Base-by-base conservation (phyloP, 2,797 vertebrate species). In the Semaprochilodus insignis region DNA sequence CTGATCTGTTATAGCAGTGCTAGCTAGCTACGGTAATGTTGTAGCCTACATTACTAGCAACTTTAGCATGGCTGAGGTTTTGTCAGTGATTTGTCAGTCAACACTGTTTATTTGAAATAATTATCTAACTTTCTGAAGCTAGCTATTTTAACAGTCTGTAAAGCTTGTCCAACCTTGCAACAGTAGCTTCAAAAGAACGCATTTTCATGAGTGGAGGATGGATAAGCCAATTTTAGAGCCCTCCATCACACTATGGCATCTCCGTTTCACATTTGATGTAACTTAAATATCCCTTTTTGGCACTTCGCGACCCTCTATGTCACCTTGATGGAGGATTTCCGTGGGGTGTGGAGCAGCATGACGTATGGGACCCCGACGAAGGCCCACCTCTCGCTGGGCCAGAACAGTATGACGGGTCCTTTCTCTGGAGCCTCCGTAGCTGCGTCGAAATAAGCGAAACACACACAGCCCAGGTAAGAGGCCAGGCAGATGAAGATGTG, bases 301-400 rank as follows among this genome's bases (percentile, higher is more conserved):
- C 52, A 60, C 48, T 10, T 70, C 44, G 60, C 0, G 6, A 8
- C 0, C 19, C 34, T 62, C 57, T 96, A 99, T 3, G 97, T 98
- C 87, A 97, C 95, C 93, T 99, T 99, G 88, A 97, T 88, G 0
- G 95, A 87, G 0, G 96, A 92, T 80, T 97, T 99, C 89, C 95
- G 97, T 75, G 93, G 93, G 73, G 95, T 95, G 0, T 95, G 98
- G 78, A 99, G 96, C 2, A 99, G 94, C 44, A 93, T 97, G 88
- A 99, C 93, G 0, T 99, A 99, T n/a, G 97, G 98, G 63, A 99
- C 95, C 0, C 98, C 97, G 0, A 99, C 99, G 90, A 99, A 99
- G 6, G 97, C 97, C 98, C 98, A 99, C 55, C 94, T 97, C 92
- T 99, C 98, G 13, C 96, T 99, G 79, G 97, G 97, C 97, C 98